phyloP scores from a whole-genome alignment of 2,888 invertebrate genomes.

The Hirtodrosophila trivittata region DNA sequence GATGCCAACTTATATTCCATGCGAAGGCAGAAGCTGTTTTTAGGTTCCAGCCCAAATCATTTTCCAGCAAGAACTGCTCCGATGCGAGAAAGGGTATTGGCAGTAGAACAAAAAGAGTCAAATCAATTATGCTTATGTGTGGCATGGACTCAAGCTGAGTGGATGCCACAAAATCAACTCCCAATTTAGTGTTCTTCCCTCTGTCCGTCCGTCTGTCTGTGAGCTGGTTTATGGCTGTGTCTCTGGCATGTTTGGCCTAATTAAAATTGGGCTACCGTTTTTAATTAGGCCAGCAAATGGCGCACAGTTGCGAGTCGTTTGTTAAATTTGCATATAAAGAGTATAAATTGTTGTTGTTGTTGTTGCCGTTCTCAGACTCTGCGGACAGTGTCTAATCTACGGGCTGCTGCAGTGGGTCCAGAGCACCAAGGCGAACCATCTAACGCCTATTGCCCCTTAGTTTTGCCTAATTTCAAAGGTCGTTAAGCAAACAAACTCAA shows the following conservation, averaged over 20 bases:
- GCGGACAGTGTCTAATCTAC: conserved; percentile 53
- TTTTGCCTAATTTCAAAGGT: conserved; percentile 82
- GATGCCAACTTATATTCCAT: too few species aligned
- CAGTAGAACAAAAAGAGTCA: too few species aligned
- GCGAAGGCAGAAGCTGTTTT: too few species aligned
- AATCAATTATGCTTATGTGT: too few species aligned
- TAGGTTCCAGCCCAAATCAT: too few species aligned
- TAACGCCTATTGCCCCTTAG: conserved; percentile 71
- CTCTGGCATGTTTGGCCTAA: conserved; percentile 33
- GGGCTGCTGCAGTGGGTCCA: conserved; percentile 49
- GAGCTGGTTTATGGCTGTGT: conserved; percentile 3
- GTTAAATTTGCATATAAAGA: conserved; percentile 77
- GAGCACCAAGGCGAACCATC: conserved; percentile 19
- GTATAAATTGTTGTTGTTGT: conserved; percentile 67
- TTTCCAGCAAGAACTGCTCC: too few species aligned
- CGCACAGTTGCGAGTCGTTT: conserved; percentile 33
- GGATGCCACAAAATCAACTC: too few species aligned
- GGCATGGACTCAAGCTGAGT: too few species aligned
- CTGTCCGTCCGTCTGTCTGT: background rate
- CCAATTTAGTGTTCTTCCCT: too few species aligned
- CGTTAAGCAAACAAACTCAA: conserved; percentile 83
- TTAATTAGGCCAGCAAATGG: conserved; percentile 72
- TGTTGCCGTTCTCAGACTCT: conserved; percentile 28
- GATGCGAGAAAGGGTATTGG: too few species aligned
- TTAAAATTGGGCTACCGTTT: conserved; percentile 66